These are phyloP conservation scores for Cladopsammia gracilis DNA, from an alignment of 64 coral and sea anemone species.

Conservation along the genomic window DNA sequence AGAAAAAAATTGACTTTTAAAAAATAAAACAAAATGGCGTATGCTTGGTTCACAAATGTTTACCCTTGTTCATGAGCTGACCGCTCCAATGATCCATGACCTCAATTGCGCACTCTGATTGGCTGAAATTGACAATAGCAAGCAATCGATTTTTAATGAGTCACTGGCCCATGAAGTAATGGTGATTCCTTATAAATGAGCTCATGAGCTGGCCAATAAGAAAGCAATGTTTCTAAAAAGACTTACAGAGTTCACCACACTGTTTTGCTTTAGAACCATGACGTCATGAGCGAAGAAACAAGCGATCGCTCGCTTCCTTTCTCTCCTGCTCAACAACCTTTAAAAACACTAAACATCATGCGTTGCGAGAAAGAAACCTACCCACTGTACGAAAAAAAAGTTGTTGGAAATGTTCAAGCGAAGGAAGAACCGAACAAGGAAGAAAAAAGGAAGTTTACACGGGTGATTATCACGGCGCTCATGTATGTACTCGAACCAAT, in stretches of 20 bases:
- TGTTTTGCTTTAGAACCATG: constrained; percentile 55
- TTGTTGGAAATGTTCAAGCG: constrained; percentile 25
- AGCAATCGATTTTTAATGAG: constrained; percentile 86
- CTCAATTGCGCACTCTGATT: constrained; percentile 57
- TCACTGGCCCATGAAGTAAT: constrained; percentile 93
- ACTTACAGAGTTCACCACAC: constrained; percentile 68
- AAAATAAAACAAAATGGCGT: not conserved
- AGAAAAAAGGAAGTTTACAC: constrained; percentile 46
- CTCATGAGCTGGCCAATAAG: constrained; percentile 93
- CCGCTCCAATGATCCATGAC: constrained; percentile 64
- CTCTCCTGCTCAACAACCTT: constrained; percentile 57
- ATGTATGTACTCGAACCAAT: constrained; percentile 91
- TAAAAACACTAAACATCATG: constrained; percentile 64
- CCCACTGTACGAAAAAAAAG: constrained; percentile 79
- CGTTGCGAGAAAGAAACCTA: constrained; percentile 70
- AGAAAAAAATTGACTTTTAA: not conserved
- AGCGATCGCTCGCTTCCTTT: constrained; percentile 26
- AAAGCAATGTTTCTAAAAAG: constrained; percentile 79
- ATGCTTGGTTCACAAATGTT: not conserved
- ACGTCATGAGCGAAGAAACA: constrained; percentile 79
- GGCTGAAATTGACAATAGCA: constrained; percentile 54
- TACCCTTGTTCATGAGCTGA: constrained; percentile 16
- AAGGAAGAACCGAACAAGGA: constrained; percentile 77
- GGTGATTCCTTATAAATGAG: constrained; percentile 94
- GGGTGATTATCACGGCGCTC: constrained; percentile 44